Base-by-base conservation (phyloP, 2,113 vertebrate genomes). In the Crypturellus undulatus region DNA sequence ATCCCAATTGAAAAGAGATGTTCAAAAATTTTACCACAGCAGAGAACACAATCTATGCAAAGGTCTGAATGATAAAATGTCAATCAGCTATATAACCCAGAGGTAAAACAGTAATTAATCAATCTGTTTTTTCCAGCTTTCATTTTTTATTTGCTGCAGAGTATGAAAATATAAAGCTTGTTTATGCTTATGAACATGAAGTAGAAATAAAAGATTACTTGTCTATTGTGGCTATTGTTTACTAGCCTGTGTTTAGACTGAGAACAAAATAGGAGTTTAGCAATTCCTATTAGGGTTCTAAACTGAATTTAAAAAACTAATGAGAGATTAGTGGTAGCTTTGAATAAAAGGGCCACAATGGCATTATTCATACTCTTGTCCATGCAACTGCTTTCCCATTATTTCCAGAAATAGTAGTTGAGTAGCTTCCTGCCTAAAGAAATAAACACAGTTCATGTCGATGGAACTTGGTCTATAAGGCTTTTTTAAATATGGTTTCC, bases 391-490 rank as follows among this genome's bases (percentile, higher is more conserved):
- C 82, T 95, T 95, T 90, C 56, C 88, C 72, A 76, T 97, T 95
- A 90, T 95, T 93, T 95, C 93, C 94, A 94, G 58, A 96, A 96
- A 96, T 95, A 94, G 93, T 60, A 68, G 75, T 54, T 28, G 47
- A 86, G 72, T 68, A 86, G 79, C 72, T 96, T 97, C 96, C 95
- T 96, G 94, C 84, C 79, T 93, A 91, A 85, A 75, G 73, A 94
- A 94, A 83, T 43, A 45, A 14, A 32, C 54, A 56, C 68, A 93
- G 76, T 90, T 80, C 72, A 45, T 0, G 0, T 75, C 80, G 72
- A 54, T 90, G 56, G 69, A 93, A 88, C 43, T 52, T 90, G 18
- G 42, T 75, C 85, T 84, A 32, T 69, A 73, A 92, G 94, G 82
- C 72, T 81, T 93, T 94, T 90, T 59, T 56, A 83, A 94, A 91